Conservation (phyloP, 2,797 vertebrate genomes). For the Triplophysa yarkandensis region DNA sequence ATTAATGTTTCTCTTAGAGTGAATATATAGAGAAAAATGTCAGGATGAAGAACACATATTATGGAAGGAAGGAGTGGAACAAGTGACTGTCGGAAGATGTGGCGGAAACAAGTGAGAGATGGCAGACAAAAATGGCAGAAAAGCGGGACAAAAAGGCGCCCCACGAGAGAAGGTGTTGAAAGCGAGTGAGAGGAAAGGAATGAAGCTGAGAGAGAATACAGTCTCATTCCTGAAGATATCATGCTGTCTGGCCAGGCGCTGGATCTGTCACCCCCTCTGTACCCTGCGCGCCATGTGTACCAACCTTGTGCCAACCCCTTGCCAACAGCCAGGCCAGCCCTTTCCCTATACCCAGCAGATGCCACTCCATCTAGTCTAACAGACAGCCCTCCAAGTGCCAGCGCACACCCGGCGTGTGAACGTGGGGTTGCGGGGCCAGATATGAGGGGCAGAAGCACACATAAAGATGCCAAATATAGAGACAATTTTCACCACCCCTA, state of each 20-base stretch:
- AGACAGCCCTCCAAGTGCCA: slow-evolving; percentile 73
- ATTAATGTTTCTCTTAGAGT: not conserved
- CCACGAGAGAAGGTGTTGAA: slow-evolving; percentile 11
- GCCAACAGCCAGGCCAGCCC: slow-evolving; percentile 73
- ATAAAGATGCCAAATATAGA: slow-evolving; percentile 67
- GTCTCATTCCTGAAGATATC: slow-evolving; percentile 97
- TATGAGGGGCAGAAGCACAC: slow-evolving; percentile 69
- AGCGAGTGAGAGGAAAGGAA: slow-evolving; percentile 11
- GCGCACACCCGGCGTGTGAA: slow-evolving; percentile 78
- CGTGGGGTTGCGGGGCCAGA: slow-evolving; percentile 63
- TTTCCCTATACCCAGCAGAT: slow-evolving; percentile 90
- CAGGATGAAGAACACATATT: not conserved
- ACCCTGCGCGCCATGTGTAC: slow-evolving; percentile 56
- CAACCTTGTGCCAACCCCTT: slow-evolving; percentile 64
- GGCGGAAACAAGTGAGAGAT: slow-evolving; percentile 25
- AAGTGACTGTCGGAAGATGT: slow-evolving; percentile 30
- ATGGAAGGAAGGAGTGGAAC: not conserved
- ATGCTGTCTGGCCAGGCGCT: slow-evolving; percentile 90
- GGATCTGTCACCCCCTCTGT: slow-evolving; percentile 65
- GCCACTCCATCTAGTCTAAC: slow-evolving; percentile 88
- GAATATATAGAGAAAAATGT: not conserved
- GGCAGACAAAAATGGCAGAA: slow-evolving; percentile 61
- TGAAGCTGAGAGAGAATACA: slow-evolving; percentile 9
- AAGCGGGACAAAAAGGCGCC: slow-evolving; percentile 15
- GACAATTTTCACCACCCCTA: slow-evolving; percentile 52